Conservation (phyloP, 2,888 invertebrate species). For the Lasioglossum villosulum region DNA sequence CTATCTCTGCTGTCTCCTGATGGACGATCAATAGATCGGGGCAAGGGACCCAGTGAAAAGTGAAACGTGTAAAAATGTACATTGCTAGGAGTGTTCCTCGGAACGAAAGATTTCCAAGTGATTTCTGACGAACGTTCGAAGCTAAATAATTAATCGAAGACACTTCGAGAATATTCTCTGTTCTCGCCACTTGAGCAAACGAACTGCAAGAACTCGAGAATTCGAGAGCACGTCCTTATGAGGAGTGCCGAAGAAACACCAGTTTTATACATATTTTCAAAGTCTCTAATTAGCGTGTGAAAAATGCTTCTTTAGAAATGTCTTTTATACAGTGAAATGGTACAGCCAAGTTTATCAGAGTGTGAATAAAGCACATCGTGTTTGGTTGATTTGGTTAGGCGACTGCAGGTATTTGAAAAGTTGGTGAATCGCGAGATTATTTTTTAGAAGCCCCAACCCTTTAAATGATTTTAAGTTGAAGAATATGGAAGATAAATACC, state of each 20-base stretch:
- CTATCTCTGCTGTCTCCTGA: no score
- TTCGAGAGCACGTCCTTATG: not conserved
- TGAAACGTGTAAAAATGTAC: conserved; percentile 6
- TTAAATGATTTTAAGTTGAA: not conserved
- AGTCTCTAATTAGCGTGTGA: conserved; percentile 37
- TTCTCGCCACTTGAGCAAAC: conserved; percentile 13
- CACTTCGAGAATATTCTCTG: not conserved
- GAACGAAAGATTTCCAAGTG: conserved; percentile 13
- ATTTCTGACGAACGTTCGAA: not conserved
- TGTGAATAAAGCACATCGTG: not conserved
- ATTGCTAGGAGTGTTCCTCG: not conserved
- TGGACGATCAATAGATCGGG: not conserved
- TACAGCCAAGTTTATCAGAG: not conserved
- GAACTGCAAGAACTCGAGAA: not conserved
- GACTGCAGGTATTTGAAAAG: not conserved
- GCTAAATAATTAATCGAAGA: not conserved
- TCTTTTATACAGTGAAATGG: not conserved
- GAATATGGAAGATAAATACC: not conserved
- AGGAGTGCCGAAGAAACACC: not conserved
- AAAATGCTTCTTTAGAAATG: conserved; percentile 1
- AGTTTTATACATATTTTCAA: conserved; percentile 20
- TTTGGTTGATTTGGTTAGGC: not conserved
- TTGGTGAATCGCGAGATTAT: not conserved
- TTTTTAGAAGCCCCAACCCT: not conserved
- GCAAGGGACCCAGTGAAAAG: not conserved